Base-by-base conservation (phyloP, 2,888 invertebrate genomes). In the Chrysodeixis includens region DNA sequence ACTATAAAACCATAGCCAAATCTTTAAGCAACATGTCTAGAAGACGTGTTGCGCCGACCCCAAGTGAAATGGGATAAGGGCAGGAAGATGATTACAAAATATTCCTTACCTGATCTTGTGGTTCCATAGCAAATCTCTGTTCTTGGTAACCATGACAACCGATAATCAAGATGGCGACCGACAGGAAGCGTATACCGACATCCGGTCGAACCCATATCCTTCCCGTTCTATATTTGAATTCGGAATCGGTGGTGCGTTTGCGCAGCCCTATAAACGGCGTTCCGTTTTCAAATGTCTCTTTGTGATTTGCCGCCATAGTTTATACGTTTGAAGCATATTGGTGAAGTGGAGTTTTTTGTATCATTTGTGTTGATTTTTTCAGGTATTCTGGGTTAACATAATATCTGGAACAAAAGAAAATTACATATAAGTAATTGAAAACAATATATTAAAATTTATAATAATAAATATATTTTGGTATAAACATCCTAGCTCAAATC, bases 41-140 rank as follows among this genome's bases (percentile, higher is more conserved):
- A n/a, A n/a, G n/a, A n/a, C n/a, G n/a, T n/a, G n/a, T n/a, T n/a
- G n/a, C n/a, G n/a, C n/a, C n/a, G n/a, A n/a, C n/a, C n/a, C n/a
- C n/a, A n/a, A n/a, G n/a, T n/a, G n/a, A n/a, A n/a, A n/a, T n/a
- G n/a, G n/a, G n/a, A n/a, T n/a, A n/a, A n/a, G n/a, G n/a, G n/a
- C n/a, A n/a, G n/a, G n/a, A n/a, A n/a, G n/a, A n/a, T n/a, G n/a
- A n/a, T n/a, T n/a, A n/a, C n/a, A n/a, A n/a, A n/a, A n/a, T n/a
- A n/a, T n/a, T n/a, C 81, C 67, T 64, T 82, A 93, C 93, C 92
- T 94, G 97, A 95, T 99, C 98, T 90, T 97, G 97, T 8, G 99
- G 99, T 88, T 99, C 98, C 96, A 98, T 97, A 53, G 98, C 97
- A 92, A 99, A 99, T 91, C 97, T 97, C 93, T 99, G 99, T 18